These are phyloP conservation scores for Nephila pilipes DNA, from an alignment of 1,140 invertebrate genomes.

Conservation along the genomic window DNA sequence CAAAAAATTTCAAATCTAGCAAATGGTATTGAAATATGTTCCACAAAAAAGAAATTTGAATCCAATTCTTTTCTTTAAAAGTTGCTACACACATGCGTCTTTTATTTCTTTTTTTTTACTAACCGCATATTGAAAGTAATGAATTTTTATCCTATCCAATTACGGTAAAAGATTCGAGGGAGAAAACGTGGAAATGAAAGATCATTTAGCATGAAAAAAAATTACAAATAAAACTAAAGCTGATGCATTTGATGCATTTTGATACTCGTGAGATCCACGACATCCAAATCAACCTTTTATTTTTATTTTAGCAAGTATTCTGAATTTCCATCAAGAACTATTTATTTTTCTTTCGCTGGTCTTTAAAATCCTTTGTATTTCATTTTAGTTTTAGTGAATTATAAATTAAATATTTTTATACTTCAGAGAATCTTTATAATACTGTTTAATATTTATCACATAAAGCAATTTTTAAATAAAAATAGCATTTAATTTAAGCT, in stretches of 20 bases:
- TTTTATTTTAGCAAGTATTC: not conserved
- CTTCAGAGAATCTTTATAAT: too few relatives aligned
- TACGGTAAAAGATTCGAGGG: not conserved
- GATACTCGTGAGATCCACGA: not conserved
- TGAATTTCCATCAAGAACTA: not conserved
- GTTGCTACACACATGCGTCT: too few relatives aligned
- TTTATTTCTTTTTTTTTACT: not conserved
- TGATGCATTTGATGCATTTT: not conserved
- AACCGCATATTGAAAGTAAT: not conserved
- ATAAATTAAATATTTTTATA: too few relatives aligned
- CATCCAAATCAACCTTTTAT: not conserved
- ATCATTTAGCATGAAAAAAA: not conserved
- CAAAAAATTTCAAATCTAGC: too few relatives aligned
- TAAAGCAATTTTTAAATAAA: too few relatives aligned
- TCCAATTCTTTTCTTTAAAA: too few relatives aligned
- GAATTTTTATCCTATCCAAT: conserved; percentile 17
- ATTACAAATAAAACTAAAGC: not conserved
- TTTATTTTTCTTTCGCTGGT: not conserved
- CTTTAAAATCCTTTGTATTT: not conserved
- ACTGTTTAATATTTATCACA: too few relatives aligned
- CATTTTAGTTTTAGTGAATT: too few relatives aligned
- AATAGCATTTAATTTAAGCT: too few relatives aligned
- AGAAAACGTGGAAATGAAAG: not conserved
- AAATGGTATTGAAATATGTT: too few relatives aligned
- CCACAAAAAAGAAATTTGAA: too few relatives aligned